Percentiles rank a stretch among this genome's conserved stretches.
These are phyloP conservation scores for Rhamnusium bicolor DNA, from an alignment of 2,888 invertebrate species.

Conservation along the genomic window DNA sequence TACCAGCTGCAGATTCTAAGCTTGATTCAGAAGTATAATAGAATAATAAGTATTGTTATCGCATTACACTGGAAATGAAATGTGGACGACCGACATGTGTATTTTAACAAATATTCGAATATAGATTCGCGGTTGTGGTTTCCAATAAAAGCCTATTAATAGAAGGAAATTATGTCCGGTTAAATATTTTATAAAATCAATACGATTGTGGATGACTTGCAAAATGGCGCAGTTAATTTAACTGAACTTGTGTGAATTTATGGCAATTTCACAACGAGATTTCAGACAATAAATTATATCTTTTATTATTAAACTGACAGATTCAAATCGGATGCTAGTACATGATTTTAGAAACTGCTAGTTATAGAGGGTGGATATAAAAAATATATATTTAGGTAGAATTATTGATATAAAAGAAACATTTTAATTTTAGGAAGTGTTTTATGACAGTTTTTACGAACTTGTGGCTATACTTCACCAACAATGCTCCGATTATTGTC, in stretches of 20 bases:
- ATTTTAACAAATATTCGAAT: constrained; percentile 14
- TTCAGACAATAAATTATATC: constrained; percentile 3
- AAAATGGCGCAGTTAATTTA: constrained; percentile 10
- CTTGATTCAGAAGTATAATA: background rate
- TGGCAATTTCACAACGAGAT: background rate
- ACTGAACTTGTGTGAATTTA: constrained; percentile 4
- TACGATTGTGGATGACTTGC: constrained; percentile 17
- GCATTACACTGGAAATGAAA: background rate
- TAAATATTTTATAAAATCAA: constrained; percentile 31
- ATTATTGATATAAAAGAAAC: too few relatives aligned
- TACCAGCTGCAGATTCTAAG: constrained; percentile 8
- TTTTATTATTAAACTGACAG: constrained; percentile 8
- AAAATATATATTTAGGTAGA: too few relatives aligned
- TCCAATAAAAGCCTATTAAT: constrained; percentile 3
- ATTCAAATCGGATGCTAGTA: background rate
- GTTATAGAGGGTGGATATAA: too few relatives aligned
- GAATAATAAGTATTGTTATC: constrained; percentile 3
- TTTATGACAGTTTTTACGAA: too few relatives aligned
- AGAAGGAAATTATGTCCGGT: constrained; percentile 23
- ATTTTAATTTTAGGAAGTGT: too few relatives aligned
- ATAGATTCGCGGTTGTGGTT: background rate
- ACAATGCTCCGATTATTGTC: too few relatives aligned
- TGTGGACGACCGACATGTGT: constrained; percentile 10
- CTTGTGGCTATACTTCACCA: too few relatives aligned
- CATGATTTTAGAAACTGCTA: constrained; percentile 1